phyloP scores from a whole-genome alignment of 2,113 vertebrate genomes.

The Mastomys natalensis region DNA sequence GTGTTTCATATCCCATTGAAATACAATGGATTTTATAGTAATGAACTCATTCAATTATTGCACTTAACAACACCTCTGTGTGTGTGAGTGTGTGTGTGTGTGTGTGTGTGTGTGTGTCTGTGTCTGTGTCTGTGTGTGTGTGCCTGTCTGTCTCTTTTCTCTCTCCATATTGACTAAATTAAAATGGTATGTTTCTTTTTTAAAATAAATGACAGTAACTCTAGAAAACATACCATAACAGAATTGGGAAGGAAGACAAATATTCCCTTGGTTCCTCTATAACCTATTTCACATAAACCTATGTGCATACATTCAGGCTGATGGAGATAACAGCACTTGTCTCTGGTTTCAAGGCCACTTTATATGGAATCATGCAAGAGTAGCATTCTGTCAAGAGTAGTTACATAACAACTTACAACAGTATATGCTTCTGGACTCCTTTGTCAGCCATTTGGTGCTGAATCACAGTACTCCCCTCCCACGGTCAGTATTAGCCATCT shows the following conservation, averaged over 20 bases:
- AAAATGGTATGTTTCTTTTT: conserved; percentile 60
- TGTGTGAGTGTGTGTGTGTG: no score
- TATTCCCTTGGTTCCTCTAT: conserved; percentile 19
- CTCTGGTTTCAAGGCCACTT: background rate
- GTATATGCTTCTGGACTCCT: background rate
- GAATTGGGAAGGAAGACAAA: conserved; percentile 39
- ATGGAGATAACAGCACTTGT: background rate
- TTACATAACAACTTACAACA: background rate
- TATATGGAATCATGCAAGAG: background rate
- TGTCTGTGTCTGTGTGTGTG: background rate
- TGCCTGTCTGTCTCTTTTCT: background rate
- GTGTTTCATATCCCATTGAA: background rate
- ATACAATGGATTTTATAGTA: background rate
- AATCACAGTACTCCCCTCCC: background rate
- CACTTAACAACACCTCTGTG: conserved; percentile 12
- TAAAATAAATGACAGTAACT: conserved; percentile 69
- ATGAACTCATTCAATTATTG: conserved; percentile 29
- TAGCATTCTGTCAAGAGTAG: no score
- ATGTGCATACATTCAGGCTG: background rate
- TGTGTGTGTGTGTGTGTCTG: background rate
- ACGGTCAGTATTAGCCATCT: background rate
- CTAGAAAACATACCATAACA: background rate
- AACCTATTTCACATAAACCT: background rate
- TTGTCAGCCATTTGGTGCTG: background rate
- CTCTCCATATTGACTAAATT: background rate